Conservation (phyloP, 2,797 vertebrate genomes). For the Lepidocolaptes lacrymiger region DNA sequence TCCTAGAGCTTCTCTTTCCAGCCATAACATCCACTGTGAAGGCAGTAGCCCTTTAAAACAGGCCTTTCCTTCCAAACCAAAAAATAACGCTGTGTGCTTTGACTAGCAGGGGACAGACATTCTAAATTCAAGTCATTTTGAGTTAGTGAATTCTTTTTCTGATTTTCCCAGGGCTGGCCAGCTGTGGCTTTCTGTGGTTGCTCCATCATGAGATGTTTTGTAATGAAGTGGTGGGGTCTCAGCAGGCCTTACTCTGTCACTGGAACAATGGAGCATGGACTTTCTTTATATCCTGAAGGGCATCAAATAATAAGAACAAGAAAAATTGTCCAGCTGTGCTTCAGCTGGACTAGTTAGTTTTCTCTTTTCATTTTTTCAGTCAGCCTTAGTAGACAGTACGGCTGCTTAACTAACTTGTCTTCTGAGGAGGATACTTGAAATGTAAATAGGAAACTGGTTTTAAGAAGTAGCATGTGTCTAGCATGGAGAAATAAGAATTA, state of each 20-base stretch:
- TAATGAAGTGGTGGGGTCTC: slow-evolving; percentile 19
- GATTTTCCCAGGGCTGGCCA: slow-evolving; percentile 1
- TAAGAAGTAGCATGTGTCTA: background rate
- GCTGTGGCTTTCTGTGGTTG: slow-evolving; percentile 9
- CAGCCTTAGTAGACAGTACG: background rate
- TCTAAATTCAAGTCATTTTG: background rate
- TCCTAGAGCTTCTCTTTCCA: background rate
- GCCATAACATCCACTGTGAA: background rate
- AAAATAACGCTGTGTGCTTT: background rate
- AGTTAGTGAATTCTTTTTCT: background rate
- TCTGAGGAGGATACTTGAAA: background rate
- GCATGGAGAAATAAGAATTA: background rate
- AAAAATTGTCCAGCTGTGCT: slow-evolving; percentile 44
- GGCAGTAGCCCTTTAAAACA: background rate
- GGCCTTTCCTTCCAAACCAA: background rate
- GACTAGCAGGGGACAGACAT: background rate
- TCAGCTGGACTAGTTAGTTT: slow-evolving; percentile 26
- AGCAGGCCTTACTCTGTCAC: slow-evolving; percentile 43
- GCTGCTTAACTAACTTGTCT: slow-evolving; percentile 4
- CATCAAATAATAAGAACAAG: slow-evolving; percentile 31
- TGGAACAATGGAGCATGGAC: slow-evolving; percentile 26
- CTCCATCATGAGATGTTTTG: background rate
- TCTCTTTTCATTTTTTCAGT: slow-evolving; percentile 14
- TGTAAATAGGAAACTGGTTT: slow-evolving; percentile 10
- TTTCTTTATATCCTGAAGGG: slow-evolving; percentile 47